Conservation (phyloP, 2,113 vertebrate species). For the Sinocyclocheilus grahami region DNA sequence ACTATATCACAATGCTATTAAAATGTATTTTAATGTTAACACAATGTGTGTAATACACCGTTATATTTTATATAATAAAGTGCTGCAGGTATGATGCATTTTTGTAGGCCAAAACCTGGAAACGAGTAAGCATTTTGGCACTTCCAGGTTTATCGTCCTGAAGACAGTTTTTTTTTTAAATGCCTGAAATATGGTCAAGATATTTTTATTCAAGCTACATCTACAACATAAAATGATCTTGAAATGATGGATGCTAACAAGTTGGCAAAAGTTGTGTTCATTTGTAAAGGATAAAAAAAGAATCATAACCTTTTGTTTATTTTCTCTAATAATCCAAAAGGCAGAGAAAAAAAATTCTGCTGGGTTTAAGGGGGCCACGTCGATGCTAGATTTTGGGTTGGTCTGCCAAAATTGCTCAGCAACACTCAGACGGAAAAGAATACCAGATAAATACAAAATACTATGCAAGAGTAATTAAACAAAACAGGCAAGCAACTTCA, state of each 20-base stretch:
- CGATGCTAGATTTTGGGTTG: too few species aligned
- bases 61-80: not conserved
- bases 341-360: too few species aligned
- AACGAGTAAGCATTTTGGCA: not conserved
- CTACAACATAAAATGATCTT: too few species aligned
- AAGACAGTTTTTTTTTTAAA: not conserved
- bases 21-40: not conserved
- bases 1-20: not conserved
- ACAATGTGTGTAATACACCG: not conserved
- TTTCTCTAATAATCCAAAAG: too few species aligned
- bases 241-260: too few species aligned
- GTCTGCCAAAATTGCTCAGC: too few species aligned
- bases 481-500: not conserved
- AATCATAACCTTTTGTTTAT: too few species aligned
- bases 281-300: too few species aligned
- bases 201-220: too few species aligned
- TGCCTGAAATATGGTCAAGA: not conserved
- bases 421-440: not conserved
- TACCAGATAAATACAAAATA: not conserved
- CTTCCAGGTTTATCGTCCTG: too few species aligned
- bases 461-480: not conserved
- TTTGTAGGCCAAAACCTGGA: not conserved
- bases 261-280: too few species aligned
- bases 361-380: too few species aligned
- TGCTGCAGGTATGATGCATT: not conserved